Evolutionary conservation across 2,888 invertebrate genomes (phyloP), one percentile per base, ranked within the genome.

Genomic region (Idaea dimidiata): DNA sequence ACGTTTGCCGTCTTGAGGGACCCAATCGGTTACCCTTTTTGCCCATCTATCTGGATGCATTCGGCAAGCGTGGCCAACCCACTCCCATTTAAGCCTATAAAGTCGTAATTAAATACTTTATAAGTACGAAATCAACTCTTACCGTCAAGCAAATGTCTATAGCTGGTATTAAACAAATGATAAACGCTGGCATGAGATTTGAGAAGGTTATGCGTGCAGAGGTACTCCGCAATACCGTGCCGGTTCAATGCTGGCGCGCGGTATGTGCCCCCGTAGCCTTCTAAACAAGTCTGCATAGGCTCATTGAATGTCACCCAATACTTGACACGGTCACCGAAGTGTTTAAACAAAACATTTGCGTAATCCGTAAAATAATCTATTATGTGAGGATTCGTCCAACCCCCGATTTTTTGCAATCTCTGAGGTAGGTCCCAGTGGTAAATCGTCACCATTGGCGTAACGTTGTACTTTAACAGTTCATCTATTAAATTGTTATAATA

Each of bases 261-360:
- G 73, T 93, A 94, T 53, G 93, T 93, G 24, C 93, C 93, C 1
- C 94, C 94, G 71, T 94, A 95, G 1, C 93, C 93, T 68, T 87
- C 86, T 65, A 90, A 80, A 72, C 94, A 93, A 57, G 93, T 91
- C 72, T 93, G 89, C 87, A 91, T 93, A 1, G 96, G 96, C 78
- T 97, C 97, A 78, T 97, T 97, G 70, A 97, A 94, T 0, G 97
- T 97, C 14, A 96, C 94, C 96, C 97, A 97, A 65, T 93, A 91
- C 80, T 94, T 94, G 6, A 96, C 94, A 77, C 94, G 93, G 71
- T 93, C 93, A 0, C 94, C 95, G 69, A 94, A 95, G 76, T 94
- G 87, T 60, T 93, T 91, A 67, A 95, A 94, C 63, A 95, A 77
- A 33, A 95, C 73, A 67, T 92, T 93, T 0, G 95, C 95, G 68